Evolutionary conservation across 2,113 vertebrate genomes (phyloP).

Genomic region (Thermophis baileyi): DNA sequence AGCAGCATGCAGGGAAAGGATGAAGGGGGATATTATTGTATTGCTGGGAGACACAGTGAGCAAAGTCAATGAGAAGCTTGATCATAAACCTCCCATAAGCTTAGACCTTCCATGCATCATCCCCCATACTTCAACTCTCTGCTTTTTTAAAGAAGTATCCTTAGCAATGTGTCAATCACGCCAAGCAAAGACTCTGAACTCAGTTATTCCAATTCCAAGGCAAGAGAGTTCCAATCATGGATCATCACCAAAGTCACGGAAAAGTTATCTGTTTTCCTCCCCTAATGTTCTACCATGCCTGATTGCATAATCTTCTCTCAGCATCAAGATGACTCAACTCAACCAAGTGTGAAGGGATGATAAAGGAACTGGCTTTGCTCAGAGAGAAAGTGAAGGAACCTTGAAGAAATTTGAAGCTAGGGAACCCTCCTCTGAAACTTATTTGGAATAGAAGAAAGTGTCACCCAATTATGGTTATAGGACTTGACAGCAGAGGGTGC

Average conservation of each 20-base stretch:
- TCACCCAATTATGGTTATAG: neutral
- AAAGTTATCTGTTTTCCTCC: neutral
- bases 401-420: neutral
- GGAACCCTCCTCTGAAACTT: neutral
- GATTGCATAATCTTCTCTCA: neutral
- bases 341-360: neutral
- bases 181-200: neutral
- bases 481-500: neutral
- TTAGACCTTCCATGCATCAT: neutral
- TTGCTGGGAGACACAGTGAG: neutral
- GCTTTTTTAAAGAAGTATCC: too few relatives aligned
- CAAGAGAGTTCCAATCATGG: neutral
- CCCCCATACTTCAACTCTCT: neutral
- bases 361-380: neutral
- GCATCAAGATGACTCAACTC: too few relatives aligned
- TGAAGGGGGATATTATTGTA: neutral
- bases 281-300: neutral
- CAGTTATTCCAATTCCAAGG: neutral
- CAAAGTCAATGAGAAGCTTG: neutral
- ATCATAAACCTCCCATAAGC: neutral
- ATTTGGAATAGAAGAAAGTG: neutral
- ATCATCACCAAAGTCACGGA: neutral
- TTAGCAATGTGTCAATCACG: neutral
- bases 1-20: neutral
- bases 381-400: neutral